Conservation (phyloP, 2,888 invertebrate species). For the Acronicta alni region DNA sequence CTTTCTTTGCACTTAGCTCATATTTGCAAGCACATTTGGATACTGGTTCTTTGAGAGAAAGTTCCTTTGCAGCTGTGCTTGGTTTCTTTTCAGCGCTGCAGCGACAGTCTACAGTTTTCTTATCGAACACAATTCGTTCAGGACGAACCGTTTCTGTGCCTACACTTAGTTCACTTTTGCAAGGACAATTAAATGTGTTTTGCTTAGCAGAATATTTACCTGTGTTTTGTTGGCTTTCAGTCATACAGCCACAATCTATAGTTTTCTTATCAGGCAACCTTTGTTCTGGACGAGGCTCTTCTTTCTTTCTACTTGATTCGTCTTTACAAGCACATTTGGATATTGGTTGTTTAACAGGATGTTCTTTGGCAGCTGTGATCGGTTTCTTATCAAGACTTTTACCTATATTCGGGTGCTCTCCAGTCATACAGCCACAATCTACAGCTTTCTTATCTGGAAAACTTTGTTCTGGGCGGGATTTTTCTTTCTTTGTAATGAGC, state of each 20-base stretch:
- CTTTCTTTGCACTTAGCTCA: background rate
- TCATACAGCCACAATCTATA: background rate
- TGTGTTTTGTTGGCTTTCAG: background rate
- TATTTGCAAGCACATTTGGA: constrained; percentile 1
- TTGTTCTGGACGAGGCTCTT: no score
- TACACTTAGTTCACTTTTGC: background rate
- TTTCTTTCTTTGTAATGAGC: no score
- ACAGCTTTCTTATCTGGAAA: no score
- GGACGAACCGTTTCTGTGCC: background rate
- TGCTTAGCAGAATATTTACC: background rate
- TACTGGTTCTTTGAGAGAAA: background rate
- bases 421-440: background rate
- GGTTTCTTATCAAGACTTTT: background rate
- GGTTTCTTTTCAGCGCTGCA: background rate
- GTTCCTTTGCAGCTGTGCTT: background rate
- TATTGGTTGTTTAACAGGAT: background rate
- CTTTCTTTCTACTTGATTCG: background rate
- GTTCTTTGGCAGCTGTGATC: background rate
- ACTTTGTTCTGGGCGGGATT: no score
- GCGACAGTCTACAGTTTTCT: no score
- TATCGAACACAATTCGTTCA: background rate
- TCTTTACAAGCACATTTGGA: background rate
- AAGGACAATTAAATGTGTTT: constrained; percentile 1
- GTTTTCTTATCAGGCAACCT: background rate
- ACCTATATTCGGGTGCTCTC: no score